Evolutionary conservation across 2,888 invertebrate species (phyloP), one percentile per base, ranked within the genome.

Genomic region (Orchesella flavescens): DNA sequence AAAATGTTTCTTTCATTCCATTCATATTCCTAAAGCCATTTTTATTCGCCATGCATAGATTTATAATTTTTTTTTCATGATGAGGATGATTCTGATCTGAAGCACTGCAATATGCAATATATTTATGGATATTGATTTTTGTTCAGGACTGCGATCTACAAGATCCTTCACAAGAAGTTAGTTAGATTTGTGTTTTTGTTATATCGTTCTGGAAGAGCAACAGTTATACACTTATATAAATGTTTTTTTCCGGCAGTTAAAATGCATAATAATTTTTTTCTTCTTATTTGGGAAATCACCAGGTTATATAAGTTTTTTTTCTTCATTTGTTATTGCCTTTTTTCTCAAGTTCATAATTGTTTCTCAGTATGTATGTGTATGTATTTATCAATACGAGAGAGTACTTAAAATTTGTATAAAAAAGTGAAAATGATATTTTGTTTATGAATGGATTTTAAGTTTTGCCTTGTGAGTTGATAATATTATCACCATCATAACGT

Each of bases 271-370:
- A 53, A 19, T 3, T 19, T 69, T n/a, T 12, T 23, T 69, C 46
- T 49, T 46, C 19, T 19, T 34, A 34, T 59, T n/a, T 68, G 23
- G 74, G 74, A 74, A 82, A 82, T 82, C 82, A 82, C 82, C 76
- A 82, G 76, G 75, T 82, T 34, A 34, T 34, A 34, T 34, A 34
- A 34, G 34, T 34, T 34, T 34, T 34, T 34, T 34, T 75, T 72
- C 15, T 59, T 72, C 46, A 21, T 57, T n/a, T 43, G 65, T 76
- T 82, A 76, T 82, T 82, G 76, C 76, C 71, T 65, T 61, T 68
- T 43, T 66, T 81, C 71, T 82, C 76, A 82, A 82, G 82, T 82
- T 76, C 82, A n/a, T 69, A 24, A 21, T 61, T 61, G n/a, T 55
- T 46, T 34, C 34, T 34, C 34, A 34, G 34, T 34, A 57, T 43